These are phyloP conservation scores for Cephus rjabovi DNA, from an alignment of 2,888 invertebrate species.

Conservation along the genomic window DNA sequence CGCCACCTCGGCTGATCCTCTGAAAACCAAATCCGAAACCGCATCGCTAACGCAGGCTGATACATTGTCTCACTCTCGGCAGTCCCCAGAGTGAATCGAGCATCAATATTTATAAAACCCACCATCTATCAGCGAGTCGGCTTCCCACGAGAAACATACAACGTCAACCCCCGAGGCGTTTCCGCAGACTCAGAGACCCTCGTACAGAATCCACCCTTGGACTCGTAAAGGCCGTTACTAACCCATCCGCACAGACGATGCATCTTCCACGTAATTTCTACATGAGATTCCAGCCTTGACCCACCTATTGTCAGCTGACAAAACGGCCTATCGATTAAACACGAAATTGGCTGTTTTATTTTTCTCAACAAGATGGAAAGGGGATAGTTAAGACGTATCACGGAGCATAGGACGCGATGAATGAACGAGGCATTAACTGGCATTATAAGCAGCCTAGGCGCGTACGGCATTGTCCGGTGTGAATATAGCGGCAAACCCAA, in stretches of 20 bases:
- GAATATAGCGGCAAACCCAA: conserved; percentile 2
- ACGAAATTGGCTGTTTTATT: background rate
- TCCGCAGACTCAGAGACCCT: background rate
- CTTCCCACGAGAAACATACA: background rate
- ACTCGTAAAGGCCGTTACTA: background rate
- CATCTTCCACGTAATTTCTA: background rate
- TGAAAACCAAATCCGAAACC: conserved; percentile 4
- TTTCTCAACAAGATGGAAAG: background rate
- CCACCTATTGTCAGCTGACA: background rate
- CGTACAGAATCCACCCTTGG: background rate
- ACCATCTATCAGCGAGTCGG: conserved; percentile 35
- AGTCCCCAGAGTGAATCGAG: conserved; percentile 7
- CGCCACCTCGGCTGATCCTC: conserved; percentile 9
- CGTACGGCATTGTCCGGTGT: background rate
- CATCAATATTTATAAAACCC: conserved; percentile 46
- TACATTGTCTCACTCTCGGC: conserved; percentile 8
- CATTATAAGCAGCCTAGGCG: background rate
- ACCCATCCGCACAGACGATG: background rate
- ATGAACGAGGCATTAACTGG: conserved; percentile 4
- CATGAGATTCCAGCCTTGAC: background rate
- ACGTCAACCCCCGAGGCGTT: background rate
- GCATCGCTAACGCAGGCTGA: background rate
- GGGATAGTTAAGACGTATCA: background rate
- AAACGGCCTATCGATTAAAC: background rate
- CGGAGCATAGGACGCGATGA: background rate